Evolutionary conservation across 2,797 vertebrate genomes (phyloP), one percentile per base, ranked within the genome.

Genomic region (Lemur catta): DNA sequence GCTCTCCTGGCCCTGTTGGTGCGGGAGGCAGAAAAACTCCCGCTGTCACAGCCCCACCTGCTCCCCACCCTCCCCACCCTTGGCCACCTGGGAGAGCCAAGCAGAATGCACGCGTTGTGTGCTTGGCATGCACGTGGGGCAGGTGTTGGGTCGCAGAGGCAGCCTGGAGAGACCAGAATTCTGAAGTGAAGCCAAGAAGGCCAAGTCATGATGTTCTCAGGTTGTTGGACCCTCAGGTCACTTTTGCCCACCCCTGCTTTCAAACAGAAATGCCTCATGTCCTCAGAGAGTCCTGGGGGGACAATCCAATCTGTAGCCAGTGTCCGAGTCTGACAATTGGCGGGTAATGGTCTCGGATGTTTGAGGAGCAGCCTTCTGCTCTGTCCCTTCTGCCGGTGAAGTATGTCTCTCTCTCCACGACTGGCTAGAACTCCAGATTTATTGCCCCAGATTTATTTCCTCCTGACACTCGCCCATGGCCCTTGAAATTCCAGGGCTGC

Each of bases 401-500:
- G 33, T 93, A 52, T 84, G 55, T 94, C 76, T 69, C 18, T 72
- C 48, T 91, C 52, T 95, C 72, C n/a, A 17, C 17, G 55, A 85
- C 69, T 88, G 61, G 28, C 59, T 71, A 76, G 75, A 93, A 86
- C 55, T 80, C n/a, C 52, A 85, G 86, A 93, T 94, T 96, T 94
- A 75, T 93, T 94, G 84, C 48, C 38, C n/a, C 46, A 88, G 86
- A 92, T 94, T 96, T 94, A 75, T 93, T 94, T 94, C 50, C 46
- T 97, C 50, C 82, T 17, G 43, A 81, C 74, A 52, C 24, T 97
- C 26, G 20, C 79, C 71, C 67, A 35, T 50, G 41, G 41, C 67
- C 30, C 97, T 96, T 96, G 93, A 95, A 72, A 98, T 98, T 97
- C 97, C 97, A 92, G 88, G 76, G 20, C 89, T 69, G 87, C 97